Evolutionary conservation across 2,797 vertebrate genomes (phyloP), one percentile per base, ranked within the genome.

Genomic region (Pangasius macronema): DNA sequence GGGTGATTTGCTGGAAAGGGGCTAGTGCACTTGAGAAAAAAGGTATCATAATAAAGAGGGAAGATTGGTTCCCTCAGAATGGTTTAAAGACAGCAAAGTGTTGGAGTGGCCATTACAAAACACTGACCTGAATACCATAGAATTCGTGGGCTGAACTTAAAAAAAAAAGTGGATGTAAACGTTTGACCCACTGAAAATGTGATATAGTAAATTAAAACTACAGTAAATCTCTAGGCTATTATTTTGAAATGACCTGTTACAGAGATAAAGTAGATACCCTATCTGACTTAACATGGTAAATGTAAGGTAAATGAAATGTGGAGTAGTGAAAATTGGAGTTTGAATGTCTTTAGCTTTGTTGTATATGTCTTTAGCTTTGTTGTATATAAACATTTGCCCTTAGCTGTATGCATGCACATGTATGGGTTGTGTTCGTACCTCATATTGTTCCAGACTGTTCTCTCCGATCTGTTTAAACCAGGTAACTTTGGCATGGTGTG

Each of bases 381-480:
- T 63, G 3, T n/a, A 61, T 82, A 3, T 27, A 49, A 63, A n/a
- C 42, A 65, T 46, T 18, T 46, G 36, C 3, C 24, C 16, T n/a
- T 14, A 30, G 67, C n/a, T 72, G 76, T 84, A 59, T 87, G 86
- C 57, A 51, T 63, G 70, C 72, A 61, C 20, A 53, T 68, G 27
- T 85, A 16, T 86, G 61, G 39, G 24, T 61, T 13, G 3, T n/a
- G 53, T 3, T 68, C 85, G 27, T 82, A 97, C 96, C 95, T 96
- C 94, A 86, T 95, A 94, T 22, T 95, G 94, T 81, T 95, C 95
- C 20, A 95, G 94, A 63, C 95, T 96, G 92, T 95, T 96, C 88
- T 96, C 95, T 87, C 93, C 95, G 0, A 93, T 94, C 89, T 96
- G 94, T 90, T 95, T 96, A 92, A 95, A 95, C 96, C 96, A 97